phyloP scores from a whole-genome alignment of 2,888 invertebrate genomes.

The Acanthosepion pharaonis region DNA sequence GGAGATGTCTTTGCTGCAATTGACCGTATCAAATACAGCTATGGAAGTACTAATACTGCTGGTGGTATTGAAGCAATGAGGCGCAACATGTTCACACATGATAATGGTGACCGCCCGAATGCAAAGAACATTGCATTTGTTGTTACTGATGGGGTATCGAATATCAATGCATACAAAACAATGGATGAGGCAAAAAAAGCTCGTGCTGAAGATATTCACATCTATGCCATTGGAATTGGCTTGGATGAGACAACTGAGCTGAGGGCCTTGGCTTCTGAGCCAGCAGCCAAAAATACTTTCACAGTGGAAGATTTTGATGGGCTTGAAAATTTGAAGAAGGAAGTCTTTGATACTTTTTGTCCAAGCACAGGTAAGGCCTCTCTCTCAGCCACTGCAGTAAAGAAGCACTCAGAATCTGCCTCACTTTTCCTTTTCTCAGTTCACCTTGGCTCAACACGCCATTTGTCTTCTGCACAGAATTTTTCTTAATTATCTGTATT shows the following conservation, averaged over 20 bases:
- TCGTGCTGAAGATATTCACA: slow-evolving; percentile 58
- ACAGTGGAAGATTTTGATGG: slow-evolving; percentile 62
- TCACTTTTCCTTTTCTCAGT: background rate
- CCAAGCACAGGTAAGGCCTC: slow-evolving; percentile 42
- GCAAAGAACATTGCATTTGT: slow-evolving; percentile 67
- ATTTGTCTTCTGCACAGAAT: background rate
- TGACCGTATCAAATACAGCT: slow-evolving; percentile 57
- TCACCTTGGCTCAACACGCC: background rate
- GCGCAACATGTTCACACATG: slow-evolving; percentile 61
- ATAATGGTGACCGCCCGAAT: slow-evolving; percentile 63
- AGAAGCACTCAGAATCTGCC: background rate
- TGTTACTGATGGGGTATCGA: slow-evolving; percentile 71
- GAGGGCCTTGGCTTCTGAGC: slow-evolving; percentile 63
- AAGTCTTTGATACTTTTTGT: slow-evolving; percentile 52
- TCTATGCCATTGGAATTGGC: slow-evolving; percentile 65
- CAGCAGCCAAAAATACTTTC: slow-evolving; percentile 60
- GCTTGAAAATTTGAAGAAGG: slow-evolving; percentile 57
- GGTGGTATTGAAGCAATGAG: slow-evolving; percentile 64
- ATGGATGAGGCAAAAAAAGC: slow-evolving; percentile 63
- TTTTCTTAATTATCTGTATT: background rate
- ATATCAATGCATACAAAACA: slow-evolving; percentile 66
- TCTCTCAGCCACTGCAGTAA: background rate
- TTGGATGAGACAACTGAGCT: slow-evolving; percentile 65
- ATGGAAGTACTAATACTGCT: slow-evolving; percentile 70
- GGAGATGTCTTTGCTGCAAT: slow-evolving; percentile 60